A percentile compares a stretch with the other conserved stretches of the same genome.
phyloP scores from a whole-genome alignment of 1,140 invertebrate species.

The Eriosoma lanigerum region DNA sequence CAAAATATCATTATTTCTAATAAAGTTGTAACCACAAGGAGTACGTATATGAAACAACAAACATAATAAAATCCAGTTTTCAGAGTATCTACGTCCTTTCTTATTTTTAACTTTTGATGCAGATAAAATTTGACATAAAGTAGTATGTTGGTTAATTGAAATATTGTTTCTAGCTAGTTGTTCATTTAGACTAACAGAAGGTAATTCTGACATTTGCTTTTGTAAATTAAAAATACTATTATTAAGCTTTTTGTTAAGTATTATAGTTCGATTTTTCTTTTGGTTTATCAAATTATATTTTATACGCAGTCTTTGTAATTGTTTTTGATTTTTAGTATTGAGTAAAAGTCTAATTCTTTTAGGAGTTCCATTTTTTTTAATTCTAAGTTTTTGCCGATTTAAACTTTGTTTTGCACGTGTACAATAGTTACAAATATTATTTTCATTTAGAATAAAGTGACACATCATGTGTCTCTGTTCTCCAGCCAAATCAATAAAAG shows the following conservation, averaged over 20 bases:
- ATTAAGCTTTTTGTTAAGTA: background rate
- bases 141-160: too few species aligned
- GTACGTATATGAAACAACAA: background rate
- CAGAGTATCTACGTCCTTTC: background rate
- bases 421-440: background rate
- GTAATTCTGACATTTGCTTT: background rate
- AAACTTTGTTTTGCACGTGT: background rate
- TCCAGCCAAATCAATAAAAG: background rate
- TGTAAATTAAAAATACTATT: background rate
- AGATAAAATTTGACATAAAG: background rate
- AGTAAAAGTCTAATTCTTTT: background rate
- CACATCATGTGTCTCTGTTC: background rate
- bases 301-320: background rate
- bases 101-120: background rate
- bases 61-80: background rate
- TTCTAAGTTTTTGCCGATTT: background rate
- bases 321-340: background rate
- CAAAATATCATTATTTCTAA: background rate
- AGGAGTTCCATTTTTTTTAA: background rate
- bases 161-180: too few species aligned
- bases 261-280: background rate
- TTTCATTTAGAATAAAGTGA: background rate
- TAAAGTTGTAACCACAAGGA: background rate
- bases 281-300: background rate
- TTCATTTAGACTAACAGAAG: background rate